A percentile compares a stretch with the other conserved stretches of the same genome.
Evolutionary conservation across 2,797 vertebrate species (phyloP).

Genomic region (Acrossocheilus wenchowensis): DNA sequence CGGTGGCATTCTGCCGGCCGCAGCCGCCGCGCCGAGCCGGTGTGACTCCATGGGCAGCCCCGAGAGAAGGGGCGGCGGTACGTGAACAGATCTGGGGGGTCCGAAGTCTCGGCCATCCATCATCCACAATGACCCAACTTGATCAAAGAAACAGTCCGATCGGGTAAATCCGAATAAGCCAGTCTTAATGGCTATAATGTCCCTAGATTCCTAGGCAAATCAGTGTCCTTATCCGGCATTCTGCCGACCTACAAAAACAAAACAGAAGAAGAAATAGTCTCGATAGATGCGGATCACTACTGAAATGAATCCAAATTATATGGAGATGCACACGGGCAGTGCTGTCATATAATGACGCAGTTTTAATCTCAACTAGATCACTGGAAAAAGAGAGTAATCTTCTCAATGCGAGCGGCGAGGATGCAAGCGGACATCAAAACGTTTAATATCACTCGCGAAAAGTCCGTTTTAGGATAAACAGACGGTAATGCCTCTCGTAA

Average conservation of each 20-base stretch:
- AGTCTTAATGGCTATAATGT: conserved; percentile 76
- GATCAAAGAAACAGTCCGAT: conserved; percentile 72
- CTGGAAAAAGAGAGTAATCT: conserved; percentile 26
- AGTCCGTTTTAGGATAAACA: conserved; percentile 36
- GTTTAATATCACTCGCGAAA: conserved; percentile 21
- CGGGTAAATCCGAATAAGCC: conserved; percentile 74
- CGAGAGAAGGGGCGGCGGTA: conserved; percentile 89
- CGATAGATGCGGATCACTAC: conserved; percentile 40
- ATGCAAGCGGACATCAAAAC: conserved; percentile 19
- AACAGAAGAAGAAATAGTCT: conserved; percentile 58
- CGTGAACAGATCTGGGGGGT: conserved; percentile 91
- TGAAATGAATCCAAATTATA: conserved; percentile 15
- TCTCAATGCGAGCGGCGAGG: neutral
- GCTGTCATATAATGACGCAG: conserved; percentile 59
- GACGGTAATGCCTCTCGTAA: neutral
- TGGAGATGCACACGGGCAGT: neutral
- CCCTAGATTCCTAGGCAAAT: conserved; percentile 76
- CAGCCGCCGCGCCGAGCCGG: conserved; percentile 86
- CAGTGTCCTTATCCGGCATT: conserved; percentile 79
- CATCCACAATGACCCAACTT: conserved; percentile 82
- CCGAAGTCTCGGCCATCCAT: conserved; percentile 99
- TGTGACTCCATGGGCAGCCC: conserved; percentile 92
- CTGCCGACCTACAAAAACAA: conserved; percentile 78
- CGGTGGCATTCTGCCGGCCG: conserved; percentile 86
- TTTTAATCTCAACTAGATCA: conserved; percentile 50